Percentiles rank a stretch among this genome's conserved stretches.
Conservation (phyloP, 2,888 invertebrate genomes). For the Monochamus alternatus region DNA sequence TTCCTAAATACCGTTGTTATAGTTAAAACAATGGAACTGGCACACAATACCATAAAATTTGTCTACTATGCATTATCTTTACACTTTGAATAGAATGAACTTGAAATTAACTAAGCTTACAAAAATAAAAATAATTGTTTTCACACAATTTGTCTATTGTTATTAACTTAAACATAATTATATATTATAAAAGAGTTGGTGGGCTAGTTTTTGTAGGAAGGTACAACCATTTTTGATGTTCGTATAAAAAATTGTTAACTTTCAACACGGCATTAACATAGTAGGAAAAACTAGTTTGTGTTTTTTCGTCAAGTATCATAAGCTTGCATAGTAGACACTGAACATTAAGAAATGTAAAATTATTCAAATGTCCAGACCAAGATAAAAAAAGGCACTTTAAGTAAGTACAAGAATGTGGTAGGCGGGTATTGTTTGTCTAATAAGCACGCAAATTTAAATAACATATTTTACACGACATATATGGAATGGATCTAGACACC, state of each 20-base stretch:
- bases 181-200: slow-evolving; percentile 11
- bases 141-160: slow-evolving; percentile 21
- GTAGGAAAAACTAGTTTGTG: slow-evolving; percentile 7
- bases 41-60: slow-evolving; percentile 3
- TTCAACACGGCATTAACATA: not conserved
- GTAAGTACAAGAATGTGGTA: slow-evolving; percentile 19
- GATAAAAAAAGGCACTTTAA: slow-evolving; percentile 27
- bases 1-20: too few relatives aligned
- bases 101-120: not conserved
- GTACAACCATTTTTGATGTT: not conserved
- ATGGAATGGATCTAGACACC: too few relatives aligned
- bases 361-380: slow-evolving; percentile 2
- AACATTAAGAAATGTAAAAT: not conserved
- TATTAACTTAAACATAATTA: slow-evolving; percentile 1
- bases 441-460: slow-evolving; percentile 12
- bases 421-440: slow-evolving; percentile 15
- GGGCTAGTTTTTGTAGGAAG: slow-evolving; percentile 1
- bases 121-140: slow-evolving; percentile 11
- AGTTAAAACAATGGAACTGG: not conserved
- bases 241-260: not conserved
- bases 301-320: not conserved
- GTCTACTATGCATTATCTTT: slow-evolving; percentile 3
- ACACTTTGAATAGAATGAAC: slow-evolving; percentile 10
- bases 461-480: too few relatives aligned
- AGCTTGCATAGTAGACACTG: not conserved